Evolutionary conservation across 2,797 vertebrate species (phyloP).

Genomic region (Mareca penelope): DNA sequence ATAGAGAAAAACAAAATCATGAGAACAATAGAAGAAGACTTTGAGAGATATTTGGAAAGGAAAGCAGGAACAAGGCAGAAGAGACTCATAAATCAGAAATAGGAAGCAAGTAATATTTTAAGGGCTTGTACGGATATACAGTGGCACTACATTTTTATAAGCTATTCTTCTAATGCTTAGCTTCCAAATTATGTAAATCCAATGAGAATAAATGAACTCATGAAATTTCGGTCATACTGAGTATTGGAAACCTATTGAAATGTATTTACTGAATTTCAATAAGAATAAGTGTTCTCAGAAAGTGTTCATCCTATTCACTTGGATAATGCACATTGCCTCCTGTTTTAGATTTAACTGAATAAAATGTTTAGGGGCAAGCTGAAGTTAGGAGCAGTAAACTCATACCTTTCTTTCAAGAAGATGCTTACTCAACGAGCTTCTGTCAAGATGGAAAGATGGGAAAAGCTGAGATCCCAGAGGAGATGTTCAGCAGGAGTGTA

Average conservation of each 20-base stretch:
- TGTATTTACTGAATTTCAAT: background rate
- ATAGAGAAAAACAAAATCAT: background rate
- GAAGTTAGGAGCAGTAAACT: background rate
- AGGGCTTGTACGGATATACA: background rate
- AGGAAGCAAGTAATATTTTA: background rate
- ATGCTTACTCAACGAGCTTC: background rate
- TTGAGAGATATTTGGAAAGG: background rate
- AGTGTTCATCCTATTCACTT: background rate
- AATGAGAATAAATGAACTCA: background rate
- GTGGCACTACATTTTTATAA: background rate
- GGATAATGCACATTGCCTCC: background rate
- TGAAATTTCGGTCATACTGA: background rate
- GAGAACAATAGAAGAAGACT: background rate
- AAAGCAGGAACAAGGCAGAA: background rate
- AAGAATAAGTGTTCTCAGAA: background rate
- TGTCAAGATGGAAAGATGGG: background rate
- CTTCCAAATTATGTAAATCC: background rate
- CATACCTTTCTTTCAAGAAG: background rate
- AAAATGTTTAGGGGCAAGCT: background rate
- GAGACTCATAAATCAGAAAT: background rate
- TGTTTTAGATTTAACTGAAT: background rate
- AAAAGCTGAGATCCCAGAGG: background rate
- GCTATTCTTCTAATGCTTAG: background rate
- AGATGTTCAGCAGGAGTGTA: background rate
- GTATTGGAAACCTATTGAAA: background rate